Conservation (phyloP, 1,140 invertebrate genomes). For the Cydia pomonella region DNA sequence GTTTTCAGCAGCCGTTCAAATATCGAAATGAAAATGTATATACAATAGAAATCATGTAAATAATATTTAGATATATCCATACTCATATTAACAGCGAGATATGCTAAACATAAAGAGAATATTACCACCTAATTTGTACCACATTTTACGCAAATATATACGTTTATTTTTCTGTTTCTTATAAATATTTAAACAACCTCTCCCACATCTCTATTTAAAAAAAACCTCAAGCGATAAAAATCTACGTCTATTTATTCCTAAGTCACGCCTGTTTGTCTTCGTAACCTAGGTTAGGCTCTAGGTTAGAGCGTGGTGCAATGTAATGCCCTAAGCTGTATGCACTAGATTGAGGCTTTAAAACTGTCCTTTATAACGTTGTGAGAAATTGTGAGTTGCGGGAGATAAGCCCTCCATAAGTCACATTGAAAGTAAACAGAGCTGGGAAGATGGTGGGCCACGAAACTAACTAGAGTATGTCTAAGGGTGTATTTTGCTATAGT, state of each 20-base stretch:
- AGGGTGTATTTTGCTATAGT: no score
- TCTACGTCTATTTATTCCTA: neutral
- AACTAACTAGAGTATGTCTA: neutral
- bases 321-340: slow-evolving; percentile 1
- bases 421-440: slow-evolving; percentile 26
- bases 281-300: neutral
- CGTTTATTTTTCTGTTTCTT: no score
- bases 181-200: no score
- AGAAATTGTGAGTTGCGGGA: slow-evolving; percentile 24
- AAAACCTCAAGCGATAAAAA: neutral
- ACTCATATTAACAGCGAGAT: no score
- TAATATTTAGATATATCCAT: no score
- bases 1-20: no score
- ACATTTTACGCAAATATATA: no score
- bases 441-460: slow-evolving; percentile 9
- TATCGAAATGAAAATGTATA: no score
- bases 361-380: slow-evolving; percentile 15
- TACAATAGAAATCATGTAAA: no score
- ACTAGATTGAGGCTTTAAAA: slow-evolving; percentile 31
- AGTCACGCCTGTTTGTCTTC: neutral
- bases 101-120: no score
- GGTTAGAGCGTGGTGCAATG: neutral
- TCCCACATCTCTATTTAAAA: neutral
- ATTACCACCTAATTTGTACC: no score
- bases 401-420: slow-evolving; percentile 23